phyloP scores from a whole-genome alignment of 2,797 vertebrate species.

The Setipinna tenuifilis region DNA sequence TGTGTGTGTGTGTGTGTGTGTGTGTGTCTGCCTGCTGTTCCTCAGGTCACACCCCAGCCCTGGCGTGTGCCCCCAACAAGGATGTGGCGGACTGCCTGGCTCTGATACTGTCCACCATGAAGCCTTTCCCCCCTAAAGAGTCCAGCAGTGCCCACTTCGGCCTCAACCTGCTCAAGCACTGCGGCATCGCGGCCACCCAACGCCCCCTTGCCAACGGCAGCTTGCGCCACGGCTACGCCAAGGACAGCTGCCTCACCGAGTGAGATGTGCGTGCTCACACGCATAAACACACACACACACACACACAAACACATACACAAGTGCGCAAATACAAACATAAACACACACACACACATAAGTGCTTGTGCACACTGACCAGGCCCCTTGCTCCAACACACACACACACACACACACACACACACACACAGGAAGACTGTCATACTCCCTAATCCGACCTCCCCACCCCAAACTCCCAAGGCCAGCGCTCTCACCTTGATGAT shows the following conservation, averaged over 20 bases:
- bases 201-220: conserved; percentile 84
- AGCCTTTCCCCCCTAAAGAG: conserved; percentile 94
- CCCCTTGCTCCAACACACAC: conserved; percentile 3
- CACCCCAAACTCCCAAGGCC: too few relatives aligned
- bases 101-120: conserved; percentile 98
- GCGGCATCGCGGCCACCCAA: conserved; percentile 83
- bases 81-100: conserved; percentile 96
- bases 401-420: conserved; percentile 18
- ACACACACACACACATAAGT: neutral
- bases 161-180: conserved; percentile 93
- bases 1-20: too few relatives aligned
- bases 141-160: conserved; percentile 77
- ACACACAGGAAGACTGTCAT: conserved; percentile 21
- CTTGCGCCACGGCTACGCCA: conserved; percentile 81
- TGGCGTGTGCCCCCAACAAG: conserved; percentile 97
- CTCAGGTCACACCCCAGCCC: conserved; percentile 90
- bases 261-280: conserved; percentile 58
- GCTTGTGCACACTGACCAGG: neutral
- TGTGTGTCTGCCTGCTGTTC: conserved; percentile 29
- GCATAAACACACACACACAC: conserved; percentile 30
- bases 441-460: neutral
- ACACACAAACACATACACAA: conserved; percentile 24
- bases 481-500: too few relatives aligned
- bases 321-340: neutral
- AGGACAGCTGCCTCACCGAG: conserved; percentile 92